Evolutionary conservation across 2,888 invertebrate species (phyloP).

Genomic region (Ceraclea dissimilis): DNA sequence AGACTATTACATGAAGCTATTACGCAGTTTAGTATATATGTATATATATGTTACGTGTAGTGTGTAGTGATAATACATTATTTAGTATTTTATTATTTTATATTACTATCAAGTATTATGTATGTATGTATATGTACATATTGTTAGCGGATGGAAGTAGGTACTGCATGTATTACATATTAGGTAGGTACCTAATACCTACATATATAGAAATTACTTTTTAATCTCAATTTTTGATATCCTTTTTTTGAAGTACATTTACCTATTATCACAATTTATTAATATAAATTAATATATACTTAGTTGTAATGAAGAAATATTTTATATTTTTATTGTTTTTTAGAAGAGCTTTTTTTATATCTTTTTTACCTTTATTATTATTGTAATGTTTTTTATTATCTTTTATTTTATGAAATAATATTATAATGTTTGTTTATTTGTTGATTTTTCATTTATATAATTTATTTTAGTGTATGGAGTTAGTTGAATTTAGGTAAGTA

Average conservation of each 20-base stretch:
- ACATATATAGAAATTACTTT: not conserved
- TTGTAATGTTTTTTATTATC: not conserved
- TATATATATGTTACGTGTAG: not conserved
- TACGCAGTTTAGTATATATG: not conserved
- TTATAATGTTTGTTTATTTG: not conserved
- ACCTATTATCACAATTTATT: too few relatives aligned
- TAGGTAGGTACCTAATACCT: too few relatives aligned
- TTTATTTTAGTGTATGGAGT: too few relatives aligned
- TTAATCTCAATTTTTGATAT: not conserved
- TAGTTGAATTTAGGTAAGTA: too few relatives aligned
- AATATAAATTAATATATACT: too few relatives aligned
- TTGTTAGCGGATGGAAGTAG: too few relatives aligned
- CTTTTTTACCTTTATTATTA: not conserved
- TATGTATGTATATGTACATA: too few relatives aligned
- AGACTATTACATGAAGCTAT: not conserved
- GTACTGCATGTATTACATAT: too few relatives aligned
- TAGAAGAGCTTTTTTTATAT: conserved; percentile 1
- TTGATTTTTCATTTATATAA: not conserved
- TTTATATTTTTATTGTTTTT: conserved; percentile 2
- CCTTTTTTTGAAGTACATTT: not conserved
- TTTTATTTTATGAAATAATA: not conserved
- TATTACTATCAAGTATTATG: too few relatives aligned
- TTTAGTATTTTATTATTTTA: too few relatives aligned
- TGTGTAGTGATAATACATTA: too few relatives aligned
- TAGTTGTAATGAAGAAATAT: not conserved